A percentile compares a stretch with the other conserved stretches of the same genome.
Evolutionary conservation across 2,888 invertebrate species (phyloP).

Genomic region (Dorcus parallelipipedus): DNA sequence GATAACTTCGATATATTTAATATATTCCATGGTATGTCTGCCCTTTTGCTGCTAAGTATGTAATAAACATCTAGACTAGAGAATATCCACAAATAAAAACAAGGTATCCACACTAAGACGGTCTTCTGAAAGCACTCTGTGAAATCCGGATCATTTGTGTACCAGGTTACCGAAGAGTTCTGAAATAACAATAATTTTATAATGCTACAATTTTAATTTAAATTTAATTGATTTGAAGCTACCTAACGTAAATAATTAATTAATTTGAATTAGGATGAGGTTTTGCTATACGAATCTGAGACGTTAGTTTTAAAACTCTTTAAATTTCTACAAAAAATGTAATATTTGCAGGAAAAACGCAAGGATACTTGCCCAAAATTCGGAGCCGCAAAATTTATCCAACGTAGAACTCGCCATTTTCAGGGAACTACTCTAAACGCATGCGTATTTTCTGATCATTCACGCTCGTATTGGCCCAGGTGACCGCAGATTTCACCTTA

Average conservation of each 20-base stretch:
- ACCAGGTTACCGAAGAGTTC: slow-evolving; percentile 76
- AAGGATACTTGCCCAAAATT: slow-evolving; percentile 70
- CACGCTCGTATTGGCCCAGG: too few species aligned
- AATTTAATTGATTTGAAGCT: not conserved
- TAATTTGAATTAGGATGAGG: too few species aligned
- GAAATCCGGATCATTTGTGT: slow-evolving; percentile 75
- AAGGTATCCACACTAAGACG: slow-evolving; percentile 84
- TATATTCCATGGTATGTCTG: slow-evolving; percentile 74
- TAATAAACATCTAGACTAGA: slow-evolving; percentile 73
- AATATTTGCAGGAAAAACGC: not conserved
- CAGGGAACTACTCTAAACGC: slow-evolving; percentile 18
- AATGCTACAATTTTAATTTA: not conserved
- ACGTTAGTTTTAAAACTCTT: not conserved
- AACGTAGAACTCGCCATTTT: slow-evolving; percentile 59
- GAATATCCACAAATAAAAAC: slow-evolving; percentile 77
- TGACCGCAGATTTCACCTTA: too few species aligned
- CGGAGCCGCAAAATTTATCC: slow-evolving; percentile 74
- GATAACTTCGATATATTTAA: slow-evolving; percentile 69
- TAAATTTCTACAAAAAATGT: not conserved
- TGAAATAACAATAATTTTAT: slow-evolving; percentile 49
- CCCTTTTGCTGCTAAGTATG: slow-evolving; percentile 70
- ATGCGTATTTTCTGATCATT: slow-evolving; percentile 11
- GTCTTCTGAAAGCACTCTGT: slow-evolving; percentile 92
- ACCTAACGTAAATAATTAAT: too few species aligned
- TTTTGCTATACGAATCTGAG: too few species aligned